Base-by-base conservation (phyloP, 64 coral and sea anemone genomes). In the Montipora foliosa region DNA sequence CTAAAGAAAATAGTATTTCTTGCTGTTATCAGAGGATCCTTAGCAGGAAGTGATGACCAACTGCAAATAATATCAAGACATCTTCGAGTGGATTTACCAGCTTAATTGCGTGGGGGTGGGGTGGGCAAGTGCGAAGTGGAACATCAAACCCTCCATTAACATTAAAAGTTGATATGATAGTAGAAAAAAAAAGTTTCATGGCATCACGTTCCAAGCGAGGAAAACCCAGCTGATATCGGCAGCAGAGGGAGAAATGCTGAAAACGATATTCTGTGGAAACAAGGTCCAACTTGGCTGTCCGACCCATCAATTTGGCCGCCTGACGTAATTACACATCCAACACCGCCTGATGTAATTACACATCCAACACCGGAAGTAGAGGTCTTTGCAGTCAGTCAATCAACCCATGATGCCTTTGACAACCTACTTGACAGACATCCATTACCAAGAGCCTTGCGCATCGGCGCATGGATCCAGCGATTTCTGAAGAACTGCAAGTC, bases 1-100 rank as follows among this genome's bases (percentile, higher is more conserved):
- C 91, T 99, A 76, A 99, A 99, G 49, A 99, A 99, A 15, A 96
- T 29, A 3, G 98, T 96, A 87, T 99, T 92, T 37, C 92, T 96
- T 15, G 95, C 98, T 55, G 83, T 89, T 14, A 72, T 47, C 8
- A 99, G 47, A 53, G 98, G 98, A 67, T 99, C 95, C 13, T 90
- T 75, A 6, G 84, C 87, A 80, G 91, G 76, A n/a, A 99, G 70
- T 5, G 95, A 84, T 5, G 92, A 78, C 98, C 95, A 99, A 83
- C 97, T 98, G 82, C 72, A 16, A 79, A 77, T 5, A 83, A 60
- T 61, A 25, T 48, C 50, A 29, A 45, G 11, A 57, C 6, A 57
- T 57, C 11, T 4, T 57, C 11, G 6, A 57, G 1, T 57, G 53
- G 6, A 57, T 57, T 57, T 6, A 57, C 11, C 53, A 57, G 53